Evolutionary conservation across 1,140 invertebrate species (phyloP), one percentile per base, ranked within the genome.

Genomic region (Plectrocnemia conspersa): DNA sequence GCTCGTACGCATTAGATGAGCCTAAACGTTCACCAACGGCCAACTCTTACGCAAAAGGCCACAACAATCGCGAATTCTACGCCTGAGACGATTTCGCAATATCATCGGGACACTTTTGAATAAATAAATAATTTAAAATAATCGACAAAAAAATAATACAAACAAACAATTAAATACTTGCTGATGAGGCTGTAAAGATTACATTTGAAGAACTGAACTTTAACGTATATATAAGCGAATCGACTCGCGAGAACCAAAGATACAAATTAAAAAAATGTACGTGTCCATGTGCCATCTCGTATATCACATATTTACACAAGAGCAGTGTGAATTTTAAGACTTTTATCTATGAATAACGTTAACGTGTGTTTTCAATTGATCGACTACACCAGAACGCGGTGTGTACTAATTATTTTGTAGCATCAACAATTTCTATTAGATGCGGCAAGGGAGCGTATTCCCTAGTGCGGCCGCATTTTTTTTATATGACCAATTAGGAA

Each of bases 1-100:
- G 97, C 11, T 97, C 93, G 57, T 99, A 98, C 71, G 89, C 94
- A 4, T 78, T 99, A 54, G 96, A 98, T 67, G 96, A 99, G 76
- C 93, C 93, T 13, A 94, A 94, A 73, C 81, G 92, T 70, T 92
- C 90, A 60, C 91, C 91, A 33, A 90, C 89, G 40, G 84, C 85
- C 54, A 92, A 92, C 65, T 87, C 91, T 54, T 95, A 94, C 77
- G 86, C 86, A 61, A 91, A 91, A 72, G 84, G 84, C 56, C 88
- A 87, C 68, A 89, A 89, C 68, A 92, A 92, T 73, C 85, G 91
- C 65, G 92, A 96, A 69, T 94, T 94, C 75, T 96, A 93, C 74
- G 92, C 92, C 81, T 96, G 87, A 92, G 80, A 81, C 70, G 70
- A 76, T 63, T 63, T 68, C 59, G 73, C 71, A 67, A 66, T 73